Evolutionary conservation across 2,113 vertebrate genomes (phyloP).

Genomic region (Psammodynastes pulverulentus): DNA sequence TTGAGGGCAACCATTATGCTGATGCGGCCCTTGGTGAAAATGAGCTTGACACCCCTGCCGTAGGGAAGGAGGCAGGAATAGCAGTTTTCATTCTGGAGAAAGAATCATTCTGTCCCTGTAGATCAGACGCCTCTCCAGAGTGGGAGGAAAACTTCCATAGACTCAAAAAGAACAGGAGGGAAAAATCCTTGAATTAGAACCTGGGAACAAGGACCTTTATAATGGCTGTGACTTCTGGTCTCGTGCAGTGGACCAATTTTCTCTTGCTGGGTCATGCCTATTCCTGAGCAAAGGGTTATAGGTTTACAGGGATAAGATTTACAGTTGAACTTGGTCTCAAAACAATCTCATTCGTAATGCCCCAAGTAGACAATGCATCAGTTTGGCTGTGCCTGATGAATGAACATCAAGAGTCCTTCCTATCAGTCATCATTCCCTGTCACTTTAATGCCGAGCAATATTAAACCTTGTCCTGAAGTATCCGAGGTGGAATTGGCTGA

Average conservation of each 20-base stretch:
- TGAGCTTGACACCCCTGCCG: too few relatives aligned
- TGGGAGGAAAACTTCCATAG: neutral
- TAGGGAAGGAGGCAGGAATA: neutral
- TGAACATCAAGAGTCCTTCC: neutral
- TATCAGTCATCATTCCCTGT: neutral
- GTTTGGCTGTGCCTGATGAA: rapidly evolving
- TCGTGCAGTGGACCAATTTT: neutral
- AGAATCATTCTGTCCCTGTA: neutral
- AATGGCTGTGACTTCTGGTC: neutral
- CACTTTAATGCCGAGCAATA: neutral
- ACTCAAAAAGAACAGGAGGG: neutral
- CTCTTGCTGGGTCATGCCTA: neutral
- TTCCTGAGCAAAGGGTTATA: neutral
- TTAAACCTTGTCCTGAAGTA: neutral
- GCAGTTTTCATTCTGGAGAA: neutral
- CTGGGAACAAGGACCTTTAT: neutral
- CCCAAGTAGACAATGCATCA: neutral
- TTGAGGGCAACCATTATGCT: too few relatives aligned
- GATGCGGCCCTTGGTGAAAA: too few relatives aligned
- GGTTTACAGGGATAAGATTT: neutral
- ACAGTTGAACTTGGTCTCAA: neutral
- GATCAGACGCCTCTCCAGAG: neutral
- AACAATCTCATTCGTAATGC: slow-evolving; percentile 17
- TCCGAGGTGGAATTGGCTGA: neutral
- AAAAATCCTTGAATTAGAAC: neutral